Evolutionary conservation across 2,888 invertebrate species (phyloP).

Genomic region (Zygogramma bicolorata): DNA sequence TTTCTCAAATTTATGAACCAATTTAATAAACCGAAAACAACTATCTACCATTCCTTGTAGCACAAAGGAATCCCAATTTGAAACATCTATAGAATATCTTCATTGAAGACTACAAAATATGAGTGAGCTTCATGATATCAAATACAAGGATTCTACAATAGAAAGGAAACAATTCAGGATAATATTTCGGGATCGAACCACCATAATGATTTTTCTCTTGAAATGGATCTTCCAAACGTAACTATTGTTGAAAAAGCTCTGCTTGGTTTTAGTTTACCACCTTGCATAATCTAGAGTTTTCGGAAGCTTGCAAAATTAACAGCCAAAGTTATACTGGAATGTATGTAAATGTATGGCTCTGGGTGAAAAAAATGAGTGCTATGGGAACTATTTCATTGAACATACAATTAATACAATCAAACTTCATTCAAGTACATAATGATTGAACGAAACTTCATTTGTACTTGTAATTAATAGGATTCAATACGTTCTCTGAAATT

Average conservation of each 20-base stretch:
- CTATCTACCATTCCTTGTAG: slow-evolving; percentile 11
- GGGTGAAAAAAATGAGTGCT: too few relatives aligned
- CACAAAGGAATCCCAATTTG: slow-evolving; percentile 49
- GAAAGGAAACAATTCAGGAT: neutral
- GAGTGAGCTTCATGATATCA: slow-evolving; percentile 24
- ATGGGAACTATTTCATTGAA: too few relatives aligned
- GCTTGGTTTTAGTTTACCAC: too few relatives aligned
- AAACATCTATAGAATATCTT: slow-evolving; percentile 42
- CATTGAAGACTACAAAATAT: slow-evolving; percentile 36
- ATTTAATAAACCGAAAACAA: neutral
- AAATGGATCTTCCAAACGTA: neutral
- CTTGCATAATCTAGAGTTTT: too few relatives aligned
- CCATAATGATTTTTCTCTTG: neutral
- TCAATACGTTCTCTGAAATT: too few relatives aligned
- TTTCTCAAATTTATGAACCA: neutral
- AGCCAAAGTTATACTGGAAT: too few relatives aligned
- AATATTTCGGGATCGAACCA: neutral
- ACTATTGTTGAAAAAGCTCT: neutral
- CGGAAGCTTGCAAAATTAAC: too few relatives aligned
- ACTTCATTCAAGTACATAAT: too few relatives aligned
- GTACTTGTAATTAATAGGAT: too few relatives aligned
- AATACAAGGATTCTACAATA: neutral
- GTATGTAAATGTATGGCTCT: too few relatives aligned
- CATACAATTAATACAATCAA: too few relatives aligned
- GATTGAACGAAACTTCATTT: too few relatives aligned